Conservation (phyloP, 2,113 vertebrate genomes). For the Takifugu bimaculatus region DNA sequence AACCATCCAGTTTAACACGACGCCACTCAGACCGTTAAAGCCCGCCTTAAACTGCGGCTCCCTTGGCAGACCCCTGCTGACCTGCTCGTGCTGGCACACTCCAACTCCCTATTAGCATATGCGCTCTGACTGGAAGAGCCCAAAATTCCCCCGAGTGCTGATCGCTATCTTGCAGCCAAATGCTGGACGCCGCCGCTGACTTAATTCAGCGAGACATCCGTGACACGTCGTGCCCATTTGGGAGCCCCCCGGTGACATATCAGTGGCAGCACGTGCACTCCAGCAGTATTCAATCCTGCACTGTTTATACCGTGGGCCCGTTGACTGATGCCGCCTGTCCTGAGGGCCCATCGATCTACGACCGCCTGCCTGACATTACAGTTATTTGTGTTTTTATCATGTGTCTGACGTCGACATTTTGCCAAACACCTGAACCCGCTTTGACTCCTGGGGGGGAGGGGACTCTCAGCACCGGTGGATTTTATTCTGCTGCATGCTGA, state of each 20-base stretch:
- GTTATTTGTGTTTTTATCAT: constrained; percentile 5
- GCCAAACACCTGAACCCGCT: background rate
- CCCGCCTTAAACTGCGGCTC: too few relatives aligned
- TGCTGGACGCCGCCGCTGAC: constrained; percentile 6
- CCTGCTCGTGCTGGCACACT: background rate
- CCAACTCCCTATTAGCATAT: background rate
- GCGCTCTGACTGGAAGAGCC: background rate
- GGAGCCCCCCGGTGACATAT: constrained; percentile 39
- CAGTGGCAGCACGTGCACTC: constrained; percentile 12
- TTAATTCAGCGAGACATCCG: constrained; percentile 22
- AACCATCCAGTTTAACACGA: too few relatives aligned
- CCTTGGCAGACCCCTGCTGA: too few relatives aligned
- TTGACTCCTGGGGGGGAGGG: too few relatives aligned
- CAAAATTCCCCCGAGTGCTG: background rate
- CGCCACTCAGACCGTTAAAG: too few relatives aligned
- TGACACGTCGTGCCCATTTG: constrained; percentile 18
- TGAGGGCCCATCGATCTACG: constrained; percentile 10
- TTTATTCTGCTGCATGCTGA: background rate
- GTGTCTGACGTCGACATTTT: background rate
- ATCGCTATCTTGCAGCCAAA: background rate
- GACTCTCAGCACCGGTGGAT: too few relatives aligned
- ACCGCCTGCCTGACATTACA: constrained; percentile 1
- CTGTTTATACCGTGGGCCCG: constrained; percentile 4
- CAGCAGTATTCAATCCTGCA: constrained; percentile 11
- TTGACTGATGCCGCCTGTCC: constrained; percentile 33